These are phyloP conservation scores for Orius insidiosus DNA, from an alignment of 1,140 invertebrate genomes.

Conservation along the genomic window DNA sequence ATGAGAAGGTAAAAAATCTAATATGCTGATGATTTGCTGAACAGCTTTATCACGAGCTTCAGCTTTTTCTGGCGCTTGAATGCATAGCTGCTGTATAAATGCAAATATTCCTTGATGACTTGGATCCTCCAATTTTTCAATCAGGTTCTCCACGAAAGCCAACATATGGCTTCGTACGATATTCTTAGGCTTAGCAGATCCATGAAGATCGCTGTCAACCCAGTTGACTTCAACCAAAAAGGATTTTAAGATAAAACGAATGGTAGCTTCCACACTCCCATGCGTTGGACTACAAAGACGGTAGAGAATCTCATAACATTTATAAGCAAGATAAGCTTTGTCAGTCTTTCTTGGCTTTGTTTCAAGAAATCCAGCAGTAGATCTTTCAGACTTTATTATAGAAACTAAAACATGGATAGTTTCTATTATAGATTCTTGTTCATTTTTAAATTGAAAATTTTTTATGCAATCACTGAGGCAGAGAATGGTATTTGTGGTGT, in stretches of 20 bases:
- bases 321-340: slow-evolving; percentile 26
- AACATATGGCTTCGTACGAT: slow-evolving; percentile 31
- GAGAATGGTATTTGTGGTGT: slow-evolving; percentile 27
- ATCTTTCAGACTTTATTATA: slow-evolving; percentile 30
- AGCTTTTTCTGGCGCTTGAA: slow-evolving; percentile 35
- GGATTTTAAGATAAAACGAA: slow-evolving; percentile 30
- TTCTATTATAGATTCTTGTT: slow-evolving; percentile 30
- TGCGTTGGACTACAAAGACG: slow-evolving; percentile 30
- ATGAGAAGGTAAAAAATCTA: slow-evolving; percentile 26
- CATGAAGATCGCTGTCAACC: slow-evolving; percentile 24
- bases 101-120: slow-evolving; percentile 27
- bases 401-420: slow-evolving; percentile 31
- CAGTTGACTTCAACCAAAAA: slow-evolving; percentile 31
- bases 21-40: slow-evolving; percentile 29
- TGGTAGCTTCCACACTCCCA: slow-evolving; percentile 28
- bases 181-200: slow-evolving; percentile 24
- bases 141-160: slow-evolving; percentile 31
- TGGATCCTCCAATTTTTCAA: slow-evolving; percentile 25
- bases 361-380: slow-evolving; percentile 20
- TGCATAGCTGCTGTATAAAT: slow-evolving; percentile 38
- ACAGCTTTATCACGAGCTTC: slow-evolving; percentile 37
- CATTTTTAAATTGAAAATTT: slow-evolving; percentile 29
- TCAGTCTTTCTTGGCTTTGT: slow-evolving; percentile 19
- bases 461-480: slow-evolving; percentile 29
- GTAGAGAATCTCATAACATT: slow-evolving; percentile 29